Conservation (phyloP, 1,140 invertebrate species). For the Vanessa tameamea region DNA sequence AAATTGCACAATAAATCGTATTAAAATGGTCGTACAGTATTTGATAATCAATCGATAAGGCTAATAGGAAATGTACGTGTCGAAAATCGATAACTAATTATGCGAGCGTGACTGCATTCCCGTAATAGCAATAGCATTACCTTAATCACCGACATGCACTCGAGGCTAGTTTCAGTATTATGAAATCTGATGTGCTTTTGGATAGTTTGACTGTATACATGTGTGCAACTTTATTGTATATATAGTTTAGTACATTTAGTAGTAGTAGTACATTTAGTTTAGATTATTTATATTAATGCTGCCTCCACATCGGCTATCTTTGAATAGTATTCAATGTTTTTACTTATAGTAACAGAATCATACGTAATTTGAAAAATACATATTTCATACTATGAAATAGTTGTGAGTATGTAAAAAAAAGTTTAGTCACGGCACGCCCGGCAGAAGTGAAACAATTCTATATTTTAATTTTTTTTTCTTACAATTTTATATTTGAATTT, state of each 20-base stretch:
- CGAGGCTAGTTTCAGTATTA: slow-evolving; percentile 16
- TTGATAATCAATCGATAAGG: slow-evolving; percentile 20
- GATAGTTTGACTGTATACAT: background rate
- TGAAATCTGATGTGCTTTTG: slow-evolving; percentile 21
- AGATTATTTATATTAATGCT: too few relatives aligned
- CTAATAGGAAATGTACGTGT: slow-evolving; percentile 32
- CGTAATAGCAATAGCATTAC: slow-evolving; percentile 36
- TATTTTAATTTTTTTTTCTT: too few relatives aligned
- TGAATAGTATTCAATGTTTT: too few relatives aligned
- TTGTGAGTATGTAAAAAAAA: too few relatives aligned
- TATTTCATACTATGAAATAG: too few relatives aligned
- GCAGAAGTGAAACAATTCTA: too few relatives aligned
- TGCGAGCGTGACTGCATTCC: slow-evolving; percentile 30
- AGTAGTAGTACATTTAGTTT: background rate
- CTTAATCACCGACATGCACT: slow-evolving; percentile 38
- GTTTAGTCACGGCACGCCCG: too few relatives aligned
- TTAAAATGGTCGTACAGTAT: background rate
- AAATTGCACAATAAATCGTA: background rate
- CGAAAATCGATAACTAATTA: slow-evolving; percentile 37
- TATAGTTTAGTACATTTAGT: background rate
- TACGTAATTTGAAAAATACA: too few relatives aligned
- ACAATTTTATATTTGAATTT: too few relatives aligned
- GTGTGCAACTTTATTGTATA: background rate
- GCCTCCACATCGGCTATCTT: background rate
- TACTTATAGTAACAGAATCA: too few relatives aligned